These are phyloP conservation scores for Saccopteryx leptura DNA, from an alignment of 2,113 vertebrate species.

Conservation along the genomic window DNA sequence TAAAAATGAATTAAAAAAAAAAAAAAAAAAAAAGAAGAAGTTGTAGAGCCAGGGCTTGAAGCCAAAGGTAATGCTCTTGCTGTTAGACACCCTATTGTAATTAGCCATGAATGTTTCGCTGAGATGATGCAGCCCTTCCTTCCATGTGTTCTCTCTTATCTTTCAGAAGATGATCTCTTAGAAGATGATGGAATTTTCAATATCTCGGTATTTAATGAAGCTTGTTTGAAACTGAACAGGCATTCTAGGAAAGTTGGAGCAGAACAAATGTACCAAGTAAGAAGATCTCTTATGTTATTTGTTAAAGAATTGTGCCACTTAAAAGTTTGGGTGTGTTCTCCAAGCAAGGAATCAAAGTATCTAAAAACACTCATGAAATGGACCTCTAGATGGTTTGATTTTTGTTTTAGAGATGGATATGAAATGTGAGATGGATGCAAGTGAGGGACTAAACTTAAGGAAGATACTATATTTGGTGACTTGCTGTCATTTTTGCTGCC, in stretches of 20 bases:
- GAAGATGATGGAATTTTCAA: constrained; percentile 69
- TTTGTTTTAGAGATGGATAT: not conserved
- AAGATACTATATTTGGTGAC: not conserved
- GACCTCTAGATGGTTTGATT: not conserved
- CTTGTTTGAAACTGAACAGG: constrained; percentile 89
- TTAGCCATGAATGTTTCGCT: not conserved
- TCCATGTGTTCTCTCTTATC: constrained; percentile 50
- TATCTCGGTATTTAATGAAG: constrained; percentile 85
- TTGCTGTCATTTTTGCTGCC: not conserved
- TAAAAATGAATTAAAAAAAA: too few species aligned
- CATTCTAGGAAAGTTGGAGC: constrained; percentile 82
- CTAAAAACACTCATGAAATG: constrained; percentile 23
- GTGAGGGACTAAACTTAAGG: not conserved
- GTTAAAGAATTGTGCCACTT: not conserved
- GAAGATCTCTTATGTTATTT: constrained; percentile 33
- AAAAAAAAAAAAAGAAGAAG: not conserved
- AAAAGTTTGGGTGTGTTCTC: not conserved
- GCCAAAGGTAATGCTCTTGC: not conserved
- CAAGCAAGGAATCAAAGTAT: not conserved
- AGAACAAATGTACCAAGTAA: constrained; percentile 88
- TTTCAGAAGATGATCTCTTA: constrained; percentile 71
- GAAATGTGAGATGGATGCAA: not conserved
- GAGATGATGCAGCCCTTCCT: not conserved
- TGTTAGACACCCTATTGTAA: not conserved
- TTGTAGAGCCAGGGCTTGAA: not conserved